Evolutionary conservation across 2,113 vertebrate species (phyloP), one percentile per base, ranked within the genome.

Genomic region (Strigops habroptila): DNA sequence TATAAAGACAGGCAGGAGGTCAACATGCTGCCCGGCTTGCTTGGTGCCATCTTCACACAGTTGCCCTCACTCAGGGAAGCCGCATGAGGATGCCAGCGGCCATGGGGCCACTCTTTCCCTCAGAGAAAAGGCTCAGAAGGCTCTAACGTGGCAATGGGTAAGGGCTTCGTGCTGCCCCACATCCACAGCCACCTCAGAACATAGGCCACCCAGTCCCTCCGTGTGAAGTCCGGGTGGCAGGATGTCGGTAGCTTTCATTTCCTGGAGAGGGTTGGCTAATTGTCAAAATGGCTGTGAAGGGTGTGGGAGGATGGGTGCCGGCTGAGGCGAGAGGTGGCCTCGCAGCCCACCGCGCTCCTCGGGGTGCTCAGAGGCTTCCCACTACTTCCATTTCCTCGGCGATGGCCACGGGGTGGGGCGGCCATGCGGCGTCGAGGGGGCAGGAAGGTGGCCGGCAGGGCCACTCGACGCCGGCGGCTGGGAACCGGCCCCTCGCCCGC

Each of bases 51-150:
- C 79, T 46, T 35, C 62, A 11, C 6, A 0, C 4, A 6, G 33
- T 27, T 10, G 14, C 12, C 14, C 13, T 48, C 53, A 0, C 41
- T 28, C 22, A 9, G 31, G 30, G 3, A 17, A 51, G 57, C 17
- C 1, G 0, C 2, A 5, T 0, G 4, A 53, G 24, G 33, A 8
- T 0, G 1, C n/a, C 68, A 22, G 14, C 0, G 1, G 24, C 71
- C 49, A 25, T 0, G 12, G 31, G 18, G 19, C 6, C 0, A 10
- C 31, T 18, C 52, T 46, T 64, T 41, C 19, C 43, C 53, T 48
- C 59, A 6, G 1, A 53, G 4, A 12, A 37, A 35, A 4, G 28
- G 14, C 25, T 25, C 14, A 52, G 25, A 28, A 52, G 5, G 25
- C 41, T 55, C 46, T n/a, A 23, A 46, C 1, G 0, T 0, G 28